phyloP scores from a whole-genome alignment of 2,888 invertebrate genomes.

The Hybos culiciformis region DNA sequence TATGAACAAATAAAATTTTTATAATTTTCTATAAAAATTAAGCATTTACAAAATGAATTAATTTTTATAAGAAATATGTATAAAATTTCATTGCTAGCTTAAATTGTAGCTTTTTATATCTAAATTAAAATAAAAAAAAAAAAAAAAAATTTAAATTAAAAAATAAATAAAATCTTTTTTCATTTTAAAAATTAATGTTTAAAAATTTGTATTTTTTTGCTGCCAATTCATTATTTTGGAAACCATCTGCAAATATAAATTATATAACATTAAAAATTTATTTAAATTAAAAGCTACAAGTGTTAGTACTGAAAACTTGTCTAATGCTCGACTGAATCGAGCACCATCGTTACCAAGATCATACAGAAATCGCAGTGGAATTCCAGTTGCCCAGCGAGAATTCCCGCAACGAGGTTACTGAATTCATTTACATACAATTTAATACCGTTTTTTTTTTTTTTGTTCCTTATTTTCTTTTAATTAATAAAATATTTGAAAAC shows the following conservation, averaged over 20 bases:
- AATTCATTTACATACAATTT: slow-evolving; percentile 2
- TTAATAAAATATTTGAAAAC: neutral
- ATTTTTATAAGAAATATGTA: too few relatives aligned
- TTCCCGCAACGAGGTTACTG: slow-evolving; percentile 20
- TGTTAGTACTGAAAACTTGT: slow-evolving; percentile 45
- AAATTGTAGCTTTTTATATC: too few relatives aligned
- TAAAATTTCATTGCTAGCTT: too few relatives aligned
- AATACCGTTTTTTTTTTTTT: neutral
- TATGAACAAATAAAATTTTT: too few relatives aligned
- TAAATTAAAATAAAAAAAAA: too few relatives aligned
- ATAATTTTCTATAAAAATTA: too few relatives aligned
- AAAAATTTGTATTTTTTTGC: too few relatives aligned
- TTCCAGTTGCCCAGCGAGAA: slow-evolving; percentile 37
- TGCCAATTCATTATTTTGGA: too few relatives aligned
- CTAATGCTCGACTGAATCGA: slow-evolving; percentile 40
- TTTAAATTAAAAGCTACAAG: slow-evolving; percentile 20
- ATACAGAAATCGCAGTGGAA: slow-evolving; percentile 46
- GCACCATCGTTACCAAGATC: slow-evolving; percentile 45
- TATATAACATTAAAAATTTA: neutral
- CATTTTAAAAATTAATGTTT: too few relatives aligned
- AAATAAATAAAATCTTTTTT: too few relatives aligned
- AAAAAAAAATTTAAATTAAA: too few relatives aligned
- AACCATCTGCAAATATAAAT: neutral
- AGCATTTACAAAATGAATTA: too few relatives aligned
- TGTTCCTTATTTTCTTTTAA: neutral